These are phyloP conservation scores for Formica selysi DNA, from an alignment of 1,140 invertebrate species.

Conservation along the genomic window DNA sequence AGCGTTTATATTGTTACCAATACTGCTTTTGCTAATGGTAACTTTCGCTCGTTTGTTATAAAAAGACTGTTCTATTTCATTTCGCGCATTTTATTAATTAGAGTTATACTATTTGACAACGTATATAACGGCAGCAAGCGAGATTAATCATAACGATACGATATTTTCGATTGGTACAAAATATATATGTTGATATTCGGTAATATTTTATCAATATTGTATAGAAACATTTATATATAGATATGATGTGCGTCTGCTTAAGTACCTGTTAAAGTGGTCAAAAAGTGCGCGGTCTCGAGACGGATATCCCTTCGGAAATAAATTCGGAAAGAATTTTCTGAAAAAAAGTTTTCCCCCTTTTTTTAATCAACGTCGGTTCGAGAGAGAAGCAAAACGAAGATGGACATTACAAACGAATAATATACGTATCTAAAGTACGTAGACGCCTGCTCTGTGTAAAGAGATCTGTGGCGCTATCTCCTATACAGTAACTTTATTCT, in stretches of 20 bases:
- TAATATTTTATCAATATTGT: slow-evolving; percentile 84
- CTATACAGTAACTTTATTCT: slow-evolving; percentile 86
- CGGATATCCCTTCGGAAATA: slow-evolving; percentile 35
- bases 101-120: slow-evolving; percentile 41
- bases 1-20: slow-evolving; percentile 64
- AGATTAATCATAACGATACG: slow-evolving; percentile 54
- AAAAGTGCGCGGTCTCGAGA: slow-evolving; percentile 67
- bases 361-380: slow-evolving; percentile 48
- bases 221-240: slow-evolving; percentile 77
- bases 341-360: slow-evolving; percentile 42
- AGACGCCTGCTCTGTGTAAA: slow-evolving; percentile 71
- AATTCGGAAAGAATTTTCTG: slow-evolving; percentile 31
- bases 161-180: slow-evolving; percentile 74
- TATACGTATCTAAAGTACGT: slow-evolving; percentile 81
- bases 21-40: slow-evolving; percentile 34
- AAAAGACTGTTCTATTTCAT: slow-evolving; percentile 60
- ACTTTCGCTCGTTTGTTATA: slow-evolving; percentile 51
- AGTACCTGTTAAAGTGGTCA: slow-evolving; percentile 77
- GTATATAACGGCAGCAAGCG: slow-evolving; percentile 28
- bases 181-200: slow-evolving; percentile 82
- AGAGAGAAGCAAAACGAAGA: slow-evolving; percentile 43
- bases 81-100: slow-evolving; percentile 42
- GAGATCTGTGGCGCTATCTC: slow-evolving; percentile 77
- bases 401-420: slow-evolving; percentile 55
- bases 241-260: slow-evolving; percentile 76